Percentiles rank a stretch among this genome's conserved stretches.
Evolutionary conservation across 2,113 vertebrate genomes (phyloP).

Genomic region (Hyaena hyaena): DNA sequence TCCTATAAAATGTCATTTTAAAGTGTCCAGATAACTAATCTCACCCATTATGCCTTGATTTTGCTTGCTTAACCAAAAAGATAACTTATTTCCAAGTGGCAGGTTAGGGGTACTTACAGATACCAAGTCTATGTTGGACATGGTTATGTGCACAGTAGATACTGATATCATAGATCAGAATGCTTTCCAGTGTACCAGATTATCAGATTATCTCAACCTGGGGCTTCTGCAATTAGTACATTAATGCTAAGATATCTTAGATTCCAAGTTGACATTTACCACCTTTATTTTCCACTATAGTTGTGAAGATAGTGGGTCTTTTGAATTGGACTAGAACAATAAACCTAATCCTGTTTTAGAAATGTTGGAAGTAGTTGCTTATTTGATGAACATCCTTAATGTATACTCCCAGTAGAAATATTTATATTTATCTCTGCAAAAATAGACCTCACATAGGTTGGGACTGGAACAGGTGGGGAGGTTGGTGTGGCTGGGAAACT

Average conservation of each 20-base stretch:
- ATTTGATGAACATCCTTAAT: neutral
- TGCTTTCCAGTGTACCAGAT: neutral
- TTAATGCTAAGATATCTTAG: neutral
- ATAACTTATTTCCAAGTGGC: neutral
- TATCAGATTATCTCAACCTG: neutral
- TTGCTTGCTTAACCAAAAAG: slow-evolving; percentile 5
- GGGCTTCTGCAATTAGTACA: neutral
- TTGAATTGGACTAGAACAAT: neutral
- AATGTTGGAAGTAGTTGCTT: slow-evolving; percentile 33
- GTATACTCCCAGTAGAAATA: neutral
- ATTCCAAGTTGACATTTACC: neutral
- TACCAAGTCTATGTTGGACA: neutral
- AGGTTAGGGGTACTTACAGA: neutral
- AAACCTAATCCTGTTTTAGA: slow-evolving; percentile 6
- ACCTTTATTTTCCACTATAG: slow-evolving; percentile 43
- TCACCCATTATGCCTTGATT: neutral
- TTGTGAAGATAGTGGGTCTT: neutral
- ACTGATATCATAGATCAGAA: neutral
- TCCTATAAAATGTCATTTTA: neutral
- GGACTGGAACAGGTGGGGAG: neutral
- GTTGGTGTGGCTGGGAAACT: neutral
- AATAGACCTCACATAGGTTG: neutral
- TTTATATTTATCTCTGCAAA: slow-evolving; percentile 6
- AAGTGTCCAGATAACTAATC: neutral
- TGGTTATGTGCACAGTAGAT: neutral